A percentile compares a stretch with the other conserved stretches of the same genome.
Conservation (phyloP, 2,888 invertebrate genomes). For the Lymantria monacha region DNA sequence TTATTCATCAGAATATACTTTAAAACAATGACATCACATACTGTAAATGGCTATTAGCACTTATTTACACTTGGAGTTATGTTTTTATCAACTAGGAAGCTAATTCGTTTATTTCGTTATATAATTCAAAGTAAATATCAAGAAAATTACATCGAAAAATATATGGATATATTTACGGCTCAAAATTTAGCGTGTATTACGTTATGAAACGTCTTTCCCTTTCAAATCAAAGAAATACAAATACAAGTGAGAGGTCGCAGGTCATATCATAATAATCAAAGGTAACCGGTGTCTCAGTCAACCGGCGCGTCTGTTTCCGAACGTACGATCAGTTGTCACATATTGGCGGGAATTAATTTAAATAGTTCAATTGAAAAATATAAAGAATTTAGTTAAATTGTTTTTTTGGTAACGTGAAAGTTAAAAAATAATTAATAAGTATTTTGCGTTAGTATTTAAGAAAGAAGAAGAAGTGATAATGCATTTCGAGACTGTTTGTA, state of each 20-base stretch:
- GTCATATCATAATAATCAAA: slow-evolving; percentile 13
- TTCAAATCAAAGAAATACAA: slow-evolving; percentile 2
- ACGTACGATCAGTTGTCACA: slow-evolving; percentile 12
- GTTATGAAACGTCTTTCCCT: background rate
- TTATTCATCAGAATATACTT: too few relatives aligned
- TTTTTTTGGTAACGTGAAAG: background rate
- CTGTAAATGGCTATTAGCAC: too few relatives aligned
- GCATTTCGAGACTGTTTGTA: background rate
- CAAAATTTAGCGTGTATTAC: background rate
- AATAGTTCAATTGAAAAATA: background rate
- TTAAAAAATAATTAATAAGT: background rate
- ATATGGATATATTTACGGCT: background rate
- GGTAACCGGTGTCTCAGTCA: slow-evolving; percentile 22
- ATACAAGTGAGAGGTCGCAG: slow-evolving; percentile 28
- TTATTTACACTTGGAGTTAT: background rate
- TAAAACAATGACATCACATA: too few relatives aligned
- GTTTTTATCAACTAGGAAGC: background rate
- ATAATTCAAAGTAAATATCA: background rate
- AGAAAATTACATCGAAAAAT: background rate
- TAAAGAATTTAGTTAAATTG: background rate
- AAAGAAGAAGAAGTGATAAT: background rate
- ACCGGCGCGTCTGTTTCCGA: slow-evolving; percentile 14
- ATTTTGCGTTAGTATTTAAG: background rate
- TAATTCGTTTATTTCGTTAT: background rate
- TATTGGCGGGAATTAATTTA: slow-evolving; percentile 19